phyloP scores from a whole-genome alignment of 92 coral and sea anemone genomes.

The Porites cylindrica region DNA sequence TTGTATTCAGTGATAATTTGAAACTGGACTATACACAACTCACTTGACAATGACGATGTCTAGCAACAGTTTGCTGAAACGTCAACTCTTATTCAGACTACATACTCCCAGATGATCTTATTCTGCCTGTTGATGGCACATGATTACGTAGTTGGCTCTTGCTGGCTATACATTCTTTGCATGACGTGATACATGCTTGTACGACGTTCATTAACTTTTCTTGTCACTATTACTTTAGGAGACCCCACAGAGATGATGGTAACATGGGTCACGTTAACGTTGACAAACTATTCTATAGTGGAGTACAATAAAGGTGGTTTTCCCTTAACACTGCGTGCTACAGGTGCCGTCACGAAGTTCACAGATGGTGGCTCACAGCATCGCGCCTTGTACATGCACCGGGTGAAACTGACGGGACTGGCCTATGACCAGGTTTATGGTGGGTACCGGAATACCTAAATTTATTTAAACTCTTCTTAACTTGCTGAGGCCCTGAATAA shows the following conservation, averaged over 20 bases:
- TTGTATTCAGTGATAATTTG: too few species aligned
- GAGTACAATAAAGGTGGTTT: constrained; percentile 83
- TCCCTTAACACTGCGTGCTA: constrained; percentile 63
- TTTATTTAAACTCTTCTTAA: not conserved
- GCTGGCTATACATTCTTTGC: too few species aligned
- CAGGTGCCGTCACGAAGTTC: constrained; percentile 81
- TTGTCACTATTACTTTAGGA: constrained; percentile 36
- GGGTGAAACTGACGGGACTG: constrained; percentile 87
- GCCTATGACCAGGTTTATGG: constrained; percentile 81
- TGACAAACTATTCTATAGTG: constrained; percentile 74
- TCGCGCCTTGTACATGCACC: constrained; percentile 84
- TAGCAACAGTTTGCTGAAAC: too few species aligned
- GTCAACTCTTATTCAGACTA: too few species aligned
- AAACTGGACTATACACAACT: too few species aligned
- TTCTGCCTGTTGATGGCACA: too few species aligned
- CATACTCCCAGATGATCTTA: too few species aligned
- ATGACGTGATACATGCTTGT: too few species aligned
- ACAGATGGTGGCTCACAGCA: constrained; percentile 86
- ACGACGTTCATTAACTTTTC: too few species aligned
- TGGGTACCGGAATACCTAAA: constrained; percentile 7
- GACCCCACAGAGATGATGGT: constrained; percentile 88
- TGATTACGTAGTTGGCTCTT: too few species aligned
- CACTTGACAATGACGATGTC: too few species aligned
- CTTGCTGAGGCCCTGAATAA: not conserved
- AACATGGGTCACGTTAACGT: constrained; percentile 87